These are phyloP conservation scores for Oostethus manadensis DNA, from an alignment of 2,113 vertebrate species.

Conservation along the genomic window DNA sequence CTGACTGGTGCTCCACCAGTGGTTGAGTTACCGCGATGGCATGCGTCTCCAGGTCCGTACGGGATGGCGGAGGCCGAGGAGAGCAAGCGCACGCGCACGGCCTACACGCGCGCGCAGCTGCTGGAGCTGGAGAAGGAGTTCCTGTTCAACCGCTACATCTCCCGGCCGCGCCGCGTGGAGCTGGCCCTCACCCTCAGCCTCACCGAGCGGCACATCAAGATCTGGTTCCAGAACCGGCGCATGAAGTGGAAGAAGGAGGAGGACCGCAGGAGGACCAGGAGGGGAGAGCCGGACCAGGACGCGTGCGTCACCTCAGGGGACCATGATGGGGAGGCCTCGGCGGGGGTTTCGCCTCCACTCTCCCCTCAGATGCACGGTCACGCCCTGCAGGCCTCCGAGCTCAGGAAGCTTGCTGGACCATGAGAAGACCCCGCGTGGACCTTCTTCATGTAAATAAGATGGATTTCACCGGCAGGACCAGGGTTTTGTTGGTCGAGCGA, in stretches of 20 bases:
- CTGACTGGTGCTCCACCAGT: too few species aligned
- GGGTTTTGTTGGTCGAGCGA: neutral
- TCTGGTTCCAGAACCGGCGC: conserved; percentile 93
- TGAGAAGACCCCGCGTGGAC: neutral
- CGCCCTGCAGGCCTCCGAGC: neutral
- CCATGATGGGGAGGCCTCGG: conserved; percentile 66
- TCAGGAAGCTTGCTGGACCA: neutral
- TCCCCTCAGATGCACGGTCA: conserved; percentile 19
- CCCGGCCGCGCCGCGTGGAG: conserved; percentile 89
- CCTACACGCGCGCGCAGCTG: conserved; percentile 92
- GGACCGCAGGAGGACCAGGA: conserved; percentile 79
- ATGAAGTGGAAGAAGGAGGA: conserved; percentile 99
- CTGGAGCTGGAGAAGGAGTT: conserved; percentile 97
- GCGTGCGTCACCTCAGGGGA: conserved; percentile 85
- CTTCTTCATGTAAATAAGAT: neutral
- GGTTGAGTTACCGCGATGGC: neutral
- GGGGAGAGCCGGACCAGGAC: conserved; percentile 84
- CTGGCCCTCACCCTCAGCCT: conserved; percentile 91
- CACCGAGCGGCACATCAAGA: conserved; percentile 95
- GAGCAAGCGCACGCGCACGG: conserved; percentile 91
- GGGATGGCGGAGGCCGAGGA: conserved; percentile 83
- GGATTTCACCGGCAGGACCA: neutral
- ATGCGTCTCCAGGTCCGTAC: conserved; percentile 68
- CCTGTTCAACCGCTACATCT: conserved; percentile 97
- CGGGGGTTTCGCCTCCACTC: conserved; percentile 62